Percentiles rank a stretch among this genome's conserved stretches.
phyloP scores from a whole-genome alignment of 2,113 vertebrate genomes.

The Scolopax mira region DNA sequence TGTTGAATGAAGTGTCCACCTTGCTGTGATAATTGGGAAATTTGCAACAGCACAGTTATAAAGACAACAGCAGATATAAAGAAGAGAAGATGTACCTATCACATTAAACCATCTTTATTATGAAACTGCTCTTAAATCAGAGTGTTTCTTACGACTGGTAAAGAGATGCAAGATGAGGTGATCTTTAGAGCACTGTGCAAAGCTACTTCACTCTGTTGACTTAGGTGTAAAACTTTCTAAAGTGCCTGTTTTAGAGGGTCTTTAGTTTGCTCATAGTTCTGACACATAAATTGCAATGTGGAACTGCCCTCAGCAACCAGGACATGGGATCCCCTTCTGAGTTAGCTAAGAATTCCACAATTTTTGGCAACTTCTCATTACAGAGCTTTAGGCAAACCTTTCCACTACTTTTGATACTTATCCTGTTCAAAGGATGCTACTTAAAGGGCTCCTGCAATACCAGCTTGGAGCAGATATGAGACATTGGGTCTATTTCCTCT shows the following conservation, averaged over 20 bases:
- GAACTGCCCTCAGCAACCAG: background rate
- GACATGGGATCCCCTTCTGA: background rate
- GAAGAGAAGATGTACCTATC: background rate
- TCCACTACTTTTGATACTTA: background rate
- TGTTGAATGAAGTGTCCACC: background rate
- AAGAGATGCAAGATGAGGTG: background rate
- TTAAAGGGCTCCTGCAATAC: background rate
- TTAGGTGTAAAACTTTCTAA: background rate
- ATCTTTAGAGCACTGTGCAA: background rate
- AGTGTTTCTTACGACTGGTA: background rate
- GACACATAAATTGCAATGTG: background rate
- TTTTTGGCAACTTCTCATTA: background rate
- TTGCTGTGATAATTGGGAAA: background rate
- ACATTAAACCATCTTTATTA: background rate
- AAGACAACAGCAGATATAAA: background rate
- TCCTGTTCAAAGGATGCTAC: background rate
- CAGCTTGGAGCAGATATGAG: background rate
- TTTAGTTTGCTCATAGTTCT: background rate
- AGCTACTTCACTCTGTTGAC: background rate
- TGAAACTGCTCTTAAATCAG: background rate
- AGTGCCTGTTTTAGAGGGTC: background rate
- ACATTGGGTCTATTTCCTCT: background rate
- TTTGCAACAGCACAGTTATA: background rate
- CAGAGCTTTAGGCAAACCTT: background rate
- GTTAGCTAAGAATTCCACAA: background rate